phyloP scores from a whole-genome alignment of 2,797 vertebrate species.

The Acipenser transmontanus region DNA sequence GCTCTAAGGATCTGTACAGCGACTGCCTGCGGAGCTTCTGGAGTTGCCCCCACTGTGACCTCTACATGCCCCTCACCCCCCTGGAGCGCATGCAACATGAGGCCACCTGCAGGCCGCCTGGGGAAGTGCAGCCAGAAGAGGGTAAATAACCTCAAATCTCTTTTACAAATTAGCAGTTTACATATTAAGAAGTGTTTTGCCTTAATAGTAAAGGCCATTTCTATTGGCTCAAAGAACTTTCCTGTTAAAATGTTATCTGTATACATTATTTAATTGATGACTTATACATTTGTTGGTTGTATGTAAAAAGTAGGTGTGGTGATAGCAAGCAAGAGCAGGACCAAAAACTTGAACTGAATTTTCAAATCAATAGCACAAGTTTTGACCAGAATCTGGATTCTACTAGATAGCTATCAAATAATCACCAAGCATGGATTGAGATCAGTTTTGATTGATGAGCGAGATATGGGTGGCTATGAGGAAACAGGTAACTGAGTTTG shows the following conservation, averaged over 20 bases:
- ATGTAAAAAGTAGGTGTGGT: constrained; percentile 7
- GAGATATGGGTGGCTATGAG: too few relatives aligned
- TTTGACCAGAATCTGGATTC: constrained; percentile 34
- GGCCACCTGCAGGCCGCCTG: constrained; percentile 56
- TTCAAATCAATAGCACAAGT: too few relatives aligned
- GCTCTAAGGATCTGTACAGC: constrained; percentile 75
- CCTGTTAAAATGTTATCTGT: too few relatives aligned
- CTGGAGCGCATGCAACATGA: constrained; percentile 81
- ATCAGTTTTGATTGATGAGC: not conserved
- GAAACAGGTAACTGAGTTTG: not conserved
- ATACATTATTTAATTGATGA: not conserved
- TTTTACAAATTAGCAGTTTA: not conserved
- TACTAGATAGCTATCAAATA: not conserved
- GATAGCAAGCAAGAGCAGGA: fast-evolving
- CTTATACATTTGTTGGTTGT: not conserved
- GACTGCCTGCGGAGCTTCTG: constrained; percentile 88
- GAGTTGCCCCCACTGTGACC: constrained; percentile 77
- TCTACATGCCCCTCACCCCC: constrained; percentile 82
- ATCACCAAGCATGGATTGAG: not conserved
- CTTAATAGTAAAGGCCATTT: not conserved
- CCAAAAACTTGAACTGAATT: too few relatives aligned
- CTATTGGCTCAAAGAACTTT: too few relatives aligned
- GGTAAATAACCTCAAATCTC: not conserved
- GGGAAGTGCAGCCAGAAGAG: constrained; percentile 33
- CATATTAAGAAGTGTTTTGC: not conserved